Percentiles rank a stretch among this genome's conserved stretches.
phyloP scores from a whole-genome alignment of 2,113 vertebrate genomes.

The Sinosuthora webbiana region DNA sequence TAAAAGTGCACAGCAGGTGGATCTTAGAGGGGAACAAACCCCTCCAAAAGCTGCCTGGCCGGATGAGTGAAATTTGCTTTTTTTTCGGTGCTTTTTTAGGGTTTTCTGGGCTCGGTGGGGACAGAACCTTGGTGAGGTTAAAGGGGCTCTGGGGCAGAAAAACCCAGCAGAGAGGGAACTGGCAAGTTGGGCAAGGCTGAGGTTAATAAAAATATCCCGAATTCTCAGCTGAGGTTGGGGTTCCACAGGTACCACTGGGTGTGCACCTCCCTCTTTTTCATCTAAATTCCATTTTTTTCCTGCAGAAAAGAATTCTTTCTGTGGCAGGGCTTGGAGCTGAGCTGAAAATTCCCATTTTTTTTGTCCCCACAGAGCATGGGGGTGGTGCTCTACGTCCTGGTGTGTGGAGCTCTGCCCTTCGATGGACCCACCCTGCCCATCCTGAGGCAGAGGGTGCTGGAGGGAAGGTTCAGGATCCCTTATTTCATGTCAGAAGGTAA shows the following conservation, averaged over 20 bases:
- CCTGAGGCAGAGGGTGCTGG: conserved; percentile 92
- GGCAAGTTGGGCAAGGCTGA: not conserved
- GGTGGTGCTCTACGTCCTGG: conserved; percentile 95
- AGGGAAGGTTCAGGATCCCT: conserved; percentile 97
- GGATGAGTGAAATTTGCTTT: not conserved
- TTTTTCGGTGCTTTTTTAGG: not conserved
- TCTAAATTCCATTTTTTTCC: not conserved
- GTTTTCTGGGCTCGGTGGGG: not conserved
- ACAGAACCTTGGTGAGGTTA: not conserved
- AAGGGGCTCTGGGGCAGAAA: not conserved
- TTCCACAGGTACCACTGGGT: not conserved
- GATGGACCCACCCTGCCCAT: conserved; percentile 94
- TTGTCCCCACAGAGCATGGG: conserved; percentile 86
- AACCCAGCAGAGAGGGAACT: not conserved
- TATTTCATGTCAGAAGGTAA: conserved; percentile 99
- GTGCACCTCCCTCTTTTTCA: not conserved
- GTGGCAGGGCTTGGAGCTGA: not conserved
- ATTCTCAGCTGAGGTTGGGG: not conserved
- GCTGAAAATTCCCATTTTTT: not conserved
- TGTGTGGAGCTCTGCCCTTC: conserved; percentile 95
- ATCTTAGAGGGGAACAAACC: not conserved
- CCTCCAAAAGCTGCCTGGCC: not conserved
- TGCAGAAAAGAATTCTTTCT: not conserved
- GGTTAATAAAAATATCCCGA: not conserved
- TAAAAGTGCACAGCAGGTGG: not conserved